Base-by-base conservation (phyloP, 2,113 vertebrate genomes). In the Plectropomus leopardus region DNA sequence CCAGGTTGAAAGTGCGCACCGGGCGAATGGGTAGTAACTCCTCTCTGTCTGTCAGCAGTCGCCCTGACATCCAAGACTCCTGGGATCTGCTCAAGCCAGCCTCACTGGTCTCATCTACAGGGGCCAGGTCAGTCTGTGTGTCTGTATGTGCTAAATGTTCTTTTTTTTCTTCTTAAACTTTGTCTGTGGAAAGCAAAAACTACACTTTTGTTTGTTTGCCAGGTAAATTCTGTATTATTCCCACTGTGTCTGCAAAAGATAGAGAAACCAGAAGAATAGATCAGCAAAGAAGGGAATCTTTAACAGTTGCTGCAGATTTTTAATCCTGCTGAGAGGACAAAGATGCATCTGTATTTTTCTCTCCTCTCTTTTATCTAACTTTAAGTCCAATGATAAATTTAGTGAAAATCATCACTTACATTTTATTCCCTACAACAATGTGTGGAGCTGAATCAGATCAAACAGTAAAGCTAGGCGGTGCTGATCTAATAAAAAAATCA, bases 1-100 rank as follows among this genome's bases (percentile, higher is more conserved):
- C 24, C 76, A 95, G 94, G 88, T 59, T 95, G 76, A 93, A 84
- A 48, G 92, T 82, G 48, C 82, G 77, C 1, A 47, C 66, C 0
- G 93, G 86, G 3, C 85, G 83, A 7, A 15, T 83, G 73, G 94
- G 86, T 65, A 94, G 91, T 78, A 94, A 92, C 86, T 89, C 91
- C 1, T 94, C 94, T 71, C 84, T 95, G 60, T 86, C 89, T 21
- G 75, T 89, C 15, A 85, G 83, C 61, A 83, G 86, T 14, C 88
- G 85, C 2, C 76, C 87, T 0, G 94, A 94, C 40, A 30, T 58
- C n/a, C 93, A 89, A 53, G 94, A 94, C 65, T 84, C 90, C 32
- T 85, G 92, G 88, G 93, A 95, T 21, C 83, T 93, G 36, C 80
- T 92, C 26, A 93, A 83, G 28, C 74, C 89, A 0, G 26, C 88